Conservation (phyloP, 2,888 invertebrate genomes). For the Phania funesta region DNA sequence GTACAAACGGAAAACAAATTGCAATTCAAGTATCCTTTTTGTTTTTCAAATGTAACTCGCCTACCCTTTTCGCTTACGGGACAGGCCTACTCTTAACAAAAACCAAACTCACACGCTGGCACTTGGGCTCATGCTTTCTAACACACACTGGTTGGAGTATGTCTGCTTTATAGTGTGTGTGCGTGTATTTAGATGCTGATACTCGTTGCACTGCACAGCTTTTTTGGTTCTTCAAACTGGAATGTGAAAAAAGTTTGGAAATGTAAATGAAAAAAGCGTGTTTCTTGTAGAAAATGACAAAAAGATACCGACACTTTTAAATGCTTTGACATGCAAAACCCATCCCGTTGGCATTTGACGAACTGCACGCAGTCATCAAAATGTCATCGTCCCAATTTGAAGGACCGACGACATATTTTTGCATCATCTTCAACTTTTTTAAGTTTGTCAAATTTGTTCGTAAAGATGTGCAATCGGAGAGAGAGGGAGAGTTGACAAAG, state of each 20-base stretch:
- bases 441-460: too few species aligned
- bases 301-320: constrained; percentile 64
- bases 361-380: constrained; percentile 62
- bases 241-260: constrained; percentile 23
- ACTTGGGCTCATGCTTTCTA: not conserved
- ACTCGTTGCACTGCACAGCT: constrained; percentile 49
- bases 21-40: constrained; percentile 43
- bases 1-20: constrained; percentile 31
- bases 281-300: constrained; percentile 50
- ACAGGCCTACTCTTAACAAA: not conserved
- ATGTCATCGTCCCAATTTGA: constrained; percentile 64
- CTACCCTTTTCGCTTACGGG: not conserved
- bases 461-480: too few species aligned
- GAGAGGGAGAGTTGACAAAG: too few species aligned
- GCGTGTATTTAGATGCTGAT: constrained; percentile 37
- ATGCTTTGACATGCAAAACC: constrained; percentile 66
- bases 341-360: constrained; percentile 46
- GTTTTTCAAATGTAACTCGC: constrained; percentile 7
- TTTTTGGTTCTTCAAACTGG: constrained; percentile 52
- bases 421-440: too few species aligned
- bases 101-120: not conserved
- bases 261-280: constrained; percentile 61
- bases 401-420: constrained; percentile 6
- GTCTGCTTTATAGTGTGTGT: not conserved
- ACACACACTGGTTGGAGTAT: not conserved